Evolutionary conservation across 2,797 vertebrate species (phyloP).

Genomic region (Cossypha heuglini): DNA sequence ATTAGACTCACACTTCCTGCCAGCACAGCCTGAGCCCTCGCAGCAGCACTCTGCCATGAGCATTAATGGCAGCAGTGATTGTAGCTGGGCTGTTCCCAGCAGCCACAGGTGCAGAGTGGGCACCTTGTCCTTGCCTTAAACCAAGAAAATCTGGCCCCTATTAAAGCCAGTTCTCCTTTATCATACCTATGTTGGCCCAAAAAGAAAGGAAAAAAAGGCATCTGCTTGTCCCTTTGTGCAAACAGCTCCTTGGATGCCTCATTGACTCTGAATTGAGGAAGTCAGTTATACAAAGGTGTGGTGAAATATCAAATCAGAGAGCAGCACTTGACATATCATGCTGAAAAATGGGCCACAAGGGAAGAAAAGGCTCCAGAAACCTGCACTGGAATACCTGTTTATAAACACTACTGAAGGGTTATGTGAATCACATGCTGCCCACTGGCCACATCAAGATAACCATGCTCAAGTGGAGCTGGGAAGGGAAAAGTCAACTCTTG

Average conservation of each 20-base stretch:
- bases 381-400: neutral
- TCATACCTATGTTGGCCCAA: neutral
- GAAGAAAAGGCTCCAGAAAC: neutral
- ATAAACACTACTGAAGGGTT: neutral
- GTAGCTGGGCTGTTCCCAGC: neutral
- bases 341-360: neutral
- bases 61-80: neutral
- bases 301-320: neutral
- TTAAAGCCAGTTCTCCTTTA: neutral
- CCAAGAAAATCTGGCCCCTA: neutral
- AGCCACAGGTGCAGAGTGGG: neutral
- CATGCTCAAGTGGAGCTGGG: neutral
- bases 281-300: neutral
- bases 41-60: neutral
- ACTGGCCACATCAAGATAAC: neutral
- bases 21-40: neutral
- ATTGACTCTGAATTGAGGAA: neutral
- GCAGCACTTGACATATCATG: neutral
- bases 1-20: constrained; percentile 4
- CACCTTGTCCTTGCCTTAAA: neutral
- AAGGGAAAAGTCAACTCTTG: neutral
- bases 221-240: neutral
- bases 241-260: neutral
- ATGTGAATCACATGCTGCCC: neutral
- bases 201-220: neutral